Percentiles rank a stretch among this genome's conserved stretches.
Evolutionary conservation across 2,113 vertebrate genomes (phyloP).

Genomic region (Aepyceros melampus): DNA sequence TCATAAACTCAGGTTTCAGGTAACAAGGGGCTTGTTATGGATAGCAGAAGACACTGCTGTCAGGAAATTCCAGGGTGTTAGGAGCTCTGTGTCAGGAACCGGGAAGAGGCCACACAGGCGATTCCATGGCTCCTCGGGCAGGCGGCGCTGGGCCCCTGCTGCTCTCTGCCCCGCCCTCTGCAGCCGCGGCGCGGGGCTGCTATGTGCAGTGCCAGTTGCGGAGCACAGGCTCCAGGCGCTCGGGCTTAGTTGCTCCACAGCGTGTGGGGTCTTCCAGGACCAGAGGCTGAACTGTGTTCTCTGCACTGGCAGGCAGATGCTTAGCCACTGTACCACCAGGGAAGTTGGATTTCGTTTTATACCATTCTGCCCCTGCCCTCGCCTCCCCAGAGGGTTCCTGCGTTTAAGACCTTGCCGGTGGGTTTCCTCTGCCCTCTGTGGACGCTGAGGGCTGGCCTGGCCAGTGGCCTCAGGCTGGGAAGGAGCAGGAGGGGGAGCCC

Average conservation of each 20-base stretch:
- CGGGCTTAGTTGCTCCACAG: not conserved
- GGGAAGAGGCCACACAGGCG: not conserved
- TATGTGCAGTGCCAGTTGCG: accelerated
- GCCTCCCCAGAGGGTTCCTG: not conserved
- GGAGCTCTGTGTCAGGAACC: not conserved
- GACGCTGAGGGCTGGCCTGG: not conserved
- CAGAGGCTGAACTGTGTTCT: not conserved
- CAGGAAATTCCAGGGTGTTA: constrained; percentile 1
- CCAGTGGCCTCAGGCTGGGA: not conserved
- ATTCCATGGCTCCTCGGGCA: not conserved
- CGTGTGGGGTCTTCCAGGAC: not conserved
- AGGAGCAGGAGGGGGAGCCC: not conserved
- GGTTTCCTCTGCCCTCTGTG: not conserved
- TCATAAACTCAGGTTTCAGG: not conserved
- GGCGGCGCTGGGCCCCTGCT: not conserved
- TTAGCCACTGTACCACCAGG: not conserved
- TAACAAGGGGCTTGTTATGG: not conserved
- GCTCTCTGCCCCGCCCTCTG: not conserved
- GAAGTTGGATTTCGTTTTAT: not conserved
- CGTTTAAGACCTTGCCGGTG: not conserved
- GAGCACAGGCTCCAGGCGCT: not conserved
- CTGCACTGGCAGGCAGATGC: not conserved
- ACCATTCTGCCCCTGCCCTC: not conserved
- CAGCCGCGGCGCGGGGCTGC: not conserved
- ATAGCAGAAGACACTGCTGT: not conserved